Base-by-base conservation (phyloP, 2,888 invertebrate species). In the Chrysomela aeneicollis region DNA sequence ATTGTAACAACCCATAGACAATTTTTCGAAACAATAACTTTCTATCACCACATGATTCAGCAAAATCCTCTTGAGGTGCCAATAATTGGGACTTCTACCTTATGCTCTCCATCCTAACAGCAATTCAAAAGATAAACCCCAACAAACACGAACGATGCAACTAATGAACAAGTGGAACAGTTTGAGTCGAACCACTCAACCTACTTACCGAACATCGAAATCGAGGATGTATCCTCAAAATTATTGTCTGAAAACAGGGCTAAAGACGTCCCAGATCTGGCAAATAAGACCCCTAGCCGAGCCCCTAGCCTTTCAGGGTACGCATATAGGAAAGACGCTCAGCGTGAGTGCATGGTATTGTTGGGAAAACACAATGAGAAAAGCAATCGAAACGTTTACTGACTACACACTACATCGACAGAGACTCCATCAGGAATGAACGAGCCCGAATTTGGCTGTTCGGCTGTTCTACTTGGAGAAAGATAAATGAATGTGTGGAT, bases 221-320 rank as follows among this genome's bases (percentile, higher is more conserved):
- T n/a, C n/a, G n/a, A n/a, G 26, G 6, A 26, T 26, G 26, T 26
- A 26, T 5, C 6, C 26, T 35, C 6, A 10, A 35, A 10, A 35
- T 35, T 10, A 10, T 35, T 35, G 32, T 9, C 10, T 35, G 4
- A 10, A 35, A 10, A 35, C 15, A 42, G 42, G n/a, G 42, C 42
- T 42, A 15, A 42, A 42, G n/a, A 42, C 42, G 42, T 15, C 42
- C 42, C 42, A 42, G 42, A 42, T 42, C 42, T 42, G 12, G 42
- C 12, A 42, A 42, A 42, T 12, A 42, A n/a, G 42, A 42, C 4
- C 12, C 42, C 10, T 35, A 35, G 32, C 10, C 32, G 32, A 2
- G n/a, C n/a, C n/a, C n/a, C n/a, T n/a, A n/a, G n/a, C n/a, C n/a
- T n/a, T 3, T 15, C 12, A 6, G n/a, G n/a, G 42, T 42, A 42